Evolutionary conservation across 2,888 invertebrate genomes (phyloP).

Genomic region (Spisula subtruncata): DNA sequence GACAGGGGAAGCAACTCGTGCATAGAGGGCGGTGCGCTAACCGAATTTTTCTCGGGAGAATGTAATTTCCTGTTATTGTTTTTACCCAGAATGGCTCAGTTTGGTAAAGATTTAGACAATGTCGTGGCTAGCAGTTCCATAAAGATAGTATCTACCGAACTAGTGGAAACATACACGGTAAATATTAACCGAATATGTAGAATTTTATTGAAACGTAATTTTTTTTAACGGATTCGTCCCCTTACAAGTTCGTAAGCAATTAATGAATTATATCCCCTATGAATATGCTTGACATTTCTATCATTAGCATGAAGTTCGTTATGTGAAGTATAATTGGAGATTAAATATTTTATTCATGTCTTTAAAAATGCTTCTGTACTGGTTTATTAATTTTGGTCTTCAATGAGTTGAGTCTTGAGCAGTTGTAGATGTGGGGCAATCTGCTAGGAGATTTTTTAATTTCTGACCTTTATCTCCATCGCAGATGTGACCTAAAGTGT

Average conservation of each 20-base stretch:
- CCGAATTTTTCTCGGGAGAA: conserved; percentile 4
- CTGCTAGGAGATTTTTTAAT: no score
- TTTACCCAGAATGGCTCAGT: conserved; percentile 81
- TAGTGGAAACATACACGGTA: conserved; percentile 84
- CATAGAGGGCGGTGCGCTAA: conserved; percentile 13
- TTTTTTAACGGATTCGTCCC: neutral
- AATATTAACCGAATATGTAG: neutral
- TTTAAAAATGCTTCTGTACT: no score
- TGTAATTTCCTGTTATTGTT: neutral
- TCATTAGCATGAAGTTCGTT: no score
- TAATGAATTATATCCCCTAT: no score
- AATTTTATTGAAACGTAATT: neutral
- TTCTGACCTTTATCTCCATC: no score
- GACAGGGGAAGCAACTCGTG: conserved; percentile 1
- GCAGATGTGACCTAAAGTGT: no score
- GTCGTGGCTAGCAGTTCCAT: conserved; percentile 81
- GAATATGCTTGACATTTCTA: no score
- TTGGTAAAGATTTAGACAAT: conserved; percentile 83
- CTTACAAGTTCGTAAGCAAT: neutral
- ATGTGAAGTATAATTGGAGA: no score
- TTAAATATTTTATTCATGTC: no score
- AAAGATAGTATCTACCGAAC: conserved; percentile 81
- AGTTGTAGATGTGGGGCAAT: no score
- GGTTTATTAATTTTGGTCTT: no score
- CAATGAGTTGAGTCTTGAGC: no score